Evolutionary conservation across 2,113 vertebrate genomes (phyloP).

Genomic region (Bothrops jararaca): DNA sequence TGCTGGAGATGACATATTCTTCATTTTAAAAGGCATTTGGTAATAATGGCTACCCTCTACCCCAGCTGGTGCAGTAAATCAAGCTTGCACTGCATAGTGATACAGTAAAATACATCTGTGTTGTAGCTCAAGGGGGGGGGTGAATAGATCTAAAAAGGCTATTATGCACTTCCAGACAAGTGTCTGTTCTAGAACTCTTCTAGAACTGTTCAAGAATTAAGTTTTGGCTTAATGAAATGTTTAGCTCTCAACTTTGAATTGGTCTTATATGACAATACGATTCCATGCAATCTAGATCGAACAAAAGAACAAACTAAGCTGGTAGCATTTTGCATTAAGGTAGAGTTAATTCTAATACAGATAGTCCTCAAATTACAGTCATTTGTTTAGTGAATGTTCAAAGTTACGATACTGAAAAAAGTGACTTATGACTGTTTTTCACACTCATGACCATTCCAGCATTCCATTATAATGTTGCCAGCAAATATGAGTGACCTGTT

Average conservation of each 20-base stretch:
- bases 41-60: background rate
- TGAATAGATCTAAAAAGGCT: background rate
- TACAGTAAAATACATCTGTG: background rate
- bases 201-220: background rate
- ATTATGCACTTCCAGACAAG: background rate
- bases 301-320: background rate
- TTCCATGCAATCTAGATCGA: background rate
- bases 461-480: background rate
- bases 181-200: background rate
- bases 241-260: background rate
- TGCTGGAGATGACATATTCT: background rate
- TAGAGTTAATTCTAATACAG: background rate
- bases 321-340: background rate
- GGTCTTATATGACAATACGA: background rate
- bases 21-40: background rate
- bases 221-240: background rate
- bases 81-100: background rate
- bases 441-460: background rate
- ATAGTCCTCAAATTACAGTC: background rate
- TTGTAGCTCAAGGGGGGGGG: background rate
- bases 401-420: background rate
- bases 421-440: background rate
- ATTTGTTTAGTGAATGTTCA: background rate
- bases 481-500: background rate
- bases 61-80: background rate